Evolutionary conservation across 2,888 invertebrate genomes (phyloP).

Genomic region (Hololepta plana): DNA sequence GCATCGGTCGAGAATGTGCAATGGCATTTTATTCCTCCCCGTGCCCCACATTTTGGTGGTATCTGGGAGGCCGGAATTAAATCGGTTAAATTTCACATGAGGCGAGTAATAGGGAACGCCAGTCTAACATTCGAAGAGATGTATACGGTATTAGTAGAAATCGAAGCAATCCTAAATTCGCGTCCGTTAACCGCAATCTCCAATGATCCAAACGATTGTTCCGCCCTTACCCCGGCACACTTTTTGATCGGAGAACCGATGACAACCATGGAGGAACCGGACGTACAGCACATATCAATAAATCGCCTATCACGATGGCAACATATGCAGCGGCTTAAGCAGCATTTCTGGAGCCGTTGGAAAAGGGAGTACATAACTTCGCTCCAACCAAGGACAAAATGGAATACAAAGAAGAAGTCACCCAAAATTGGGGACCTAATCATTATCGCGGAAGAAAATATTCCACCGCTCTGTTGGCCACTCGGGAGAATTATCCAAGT

Average conservation of each 20-base stretch:
- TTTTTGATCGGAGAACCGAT: constrained; percentile 14
- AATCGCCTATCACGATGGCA: constrained; percentile 14
- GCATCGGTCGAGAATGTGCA: constrained; percentile 8
- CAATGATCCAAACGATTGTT: constrained; percentile 14
- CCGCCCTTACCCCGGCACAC: constrained; percentile 15
- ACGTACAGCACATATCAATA: constrained; percentile 8
- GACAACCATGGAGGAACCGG: constrained; percentile 10
- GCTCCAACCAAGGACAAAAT: constrained; percentile 13
- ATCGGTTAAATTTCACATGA: constrained; percentile 16
- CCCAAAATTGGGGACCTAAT: background rate
- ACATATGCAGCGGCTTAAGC: constrained; percentile 11
- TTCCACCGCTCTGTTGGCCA: background rate
- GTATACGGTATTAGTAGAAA: constrained; percentile 15
- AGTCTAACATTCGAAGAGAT: constrained; percentile 16
- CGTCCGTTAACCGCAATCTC: constrained; percentile 15
- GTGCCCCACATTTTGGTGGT: constrained; percentile 18
- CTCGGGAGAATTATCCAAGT: background rate
- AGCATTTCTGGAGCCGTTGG: constrained; percentile 15
- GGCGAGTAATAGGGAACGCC: constrained; percentile 12
- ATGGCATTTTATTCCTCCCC: constrained; percentile 18
- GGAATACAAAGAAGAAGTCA: constrained; percentile 6
- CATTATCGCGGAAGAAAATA: background rate
- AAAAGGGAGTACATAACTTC: constrained; percentile 13
- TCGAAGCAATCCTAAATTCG: constrained; percentile 18
- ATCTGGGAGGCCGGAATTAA: constrained; percentile 20